phyloP scores from a whole-genome alignment of 2,797 vertebrate genomes.

The Potorous gilbertii region DNA sequence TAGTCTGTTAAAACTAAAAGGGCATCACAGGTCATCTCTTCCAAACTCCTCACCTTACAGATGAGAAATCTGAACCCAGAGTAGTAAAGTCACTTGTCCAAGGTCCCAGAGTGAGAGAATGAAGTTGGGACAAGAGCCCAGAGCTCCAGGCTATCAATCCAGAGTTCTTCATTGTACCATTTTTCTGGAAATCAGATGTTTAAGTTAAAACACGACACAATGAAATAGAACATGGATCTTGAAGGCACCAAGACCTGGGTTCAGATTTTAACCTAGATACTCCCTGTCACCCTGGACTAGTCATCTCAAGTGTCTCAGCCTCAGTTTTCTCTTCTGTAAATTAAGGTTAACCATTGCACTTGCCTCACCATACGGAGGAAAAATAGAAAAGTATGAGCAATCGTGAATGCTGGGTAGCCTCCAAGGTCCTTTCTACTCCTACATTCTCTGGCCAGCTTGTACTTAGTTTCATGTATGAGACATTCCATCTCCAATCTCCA shows the following conservation, averaged over 20 bases:
- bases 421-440: background rate
- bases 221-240: background rate
- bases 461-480: background rate
- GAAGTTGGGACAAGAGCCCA: background rate
- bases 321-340: background rate
- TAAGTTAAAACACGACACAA: background rate
- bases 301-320: background rate
- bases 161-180: background rate
- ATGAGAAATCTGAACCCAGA: background rate
- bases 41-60: background rate
- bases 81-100: background rate
- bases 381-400: background rate
- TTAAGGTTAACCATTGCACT: background rate
- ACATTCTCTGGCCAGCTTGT: background rate
- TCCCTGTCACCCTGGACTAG: background rate
- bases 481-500: background rate
- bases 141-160: background rate
- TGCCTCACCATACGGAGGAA: background rate
- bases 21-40: background rate
- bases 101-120: background rate
- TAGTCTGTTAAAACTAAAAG: background rate
- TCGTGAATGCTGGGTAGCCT: background rate
- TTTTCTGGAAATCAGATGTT: background rate
- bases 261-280: background rate
- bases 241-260: background rate